A percentile compares a stretch with the other conserved stretches of the same genome.
phyloP scores from a whole-genome alignment of 1,140 invertebrate species.

The Drusus annulatus region DNA sequence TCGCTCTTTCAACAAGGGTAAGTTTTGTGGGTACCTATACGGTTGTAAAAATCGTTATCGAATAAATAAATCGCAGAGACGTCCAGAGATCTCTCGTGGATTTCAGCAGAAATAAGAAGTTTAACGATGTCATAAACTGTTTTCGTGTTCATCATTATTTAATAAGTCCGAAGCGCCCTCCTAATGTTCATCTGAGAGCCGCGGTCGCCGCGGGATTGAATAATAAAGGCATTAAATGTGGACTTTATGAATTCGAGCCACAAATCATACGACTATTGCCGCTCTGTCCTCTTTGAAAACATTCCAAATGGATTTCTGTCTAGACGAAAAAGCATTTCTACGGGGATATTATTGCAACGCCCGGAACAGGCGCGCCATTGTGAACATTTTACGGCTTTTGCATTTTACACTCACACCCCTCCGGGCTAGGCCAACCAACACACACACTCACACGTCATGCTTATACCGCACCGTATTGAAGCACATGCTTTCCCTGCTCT shows the following conservation, averaged over 20 bases:
- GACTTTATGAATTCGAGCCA: slow-evolving; percentile 1
- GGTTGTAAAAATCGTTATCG: no score
- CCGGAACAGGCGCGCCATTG: slow-evolving; percentile 19
- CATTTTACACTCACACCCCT: no score
- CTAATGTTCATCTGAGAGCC: not conserved
- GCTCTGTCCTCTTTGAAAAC: slow-evolving; percentile 22
- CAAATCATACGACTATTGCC: slow-evolving; percentile 16
- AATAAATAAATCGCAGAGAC: no score
- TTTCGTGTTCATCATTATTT: no score
- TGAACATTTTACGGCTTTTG: not conserved
- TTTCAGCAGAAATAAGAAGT: no score
- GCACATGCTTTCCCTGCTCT: no score
- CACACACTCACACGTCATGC: not conserved
- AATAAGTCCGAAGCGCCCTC: no score
- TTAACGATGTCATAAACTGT: no score
- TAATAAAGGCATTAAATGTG: slow-evolving; percentile 9
- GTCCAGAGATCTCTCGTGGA: no score
- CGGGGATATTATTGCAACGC: slow-evolving; percentile 14
- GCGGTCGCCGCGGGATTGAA: not conserved
- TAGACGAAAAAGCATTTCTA: slow-evolving; percentile 35
- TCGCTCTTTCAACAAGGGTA: no score
- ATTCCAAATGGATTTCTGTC: slow-evolving; percentile 37
- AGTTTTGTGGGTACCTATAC: no score
- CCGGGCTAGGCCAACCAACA: not conserved
- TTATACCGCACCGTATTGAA: not conserved